Evolutionary conservation across 2,888 invertebrate genomes (phyloP), one percentile per base, ranked within the genome.

Genomic region (Morpho helenor): DNA sequence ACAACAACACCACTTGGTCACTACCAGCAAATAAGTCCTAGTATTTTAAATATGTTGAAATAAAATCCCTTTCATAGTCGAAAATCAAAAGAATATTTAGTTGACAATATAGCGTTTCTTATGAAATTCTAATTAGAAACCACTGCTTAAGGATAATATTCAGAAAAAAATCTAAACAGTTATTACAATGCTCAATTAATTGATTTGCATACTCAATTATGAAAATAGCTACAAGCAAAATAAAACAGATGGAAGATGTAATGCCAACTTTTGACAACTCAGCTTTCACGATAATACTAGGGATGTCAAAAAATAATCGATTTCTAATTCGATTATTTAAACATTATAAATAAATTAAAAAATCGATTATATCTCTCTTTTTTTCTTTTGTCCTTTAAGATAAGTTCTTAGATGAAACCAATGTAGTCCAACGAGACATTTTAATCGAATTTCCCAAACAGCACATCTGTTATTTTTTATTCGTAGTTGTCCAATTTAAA

Each of bases 211-310:
- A 58, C 55, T 39, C 59, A 61, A 62, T 64, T 68, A 71, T 73
- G 67, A 80, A 83, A 84, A 82, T 82, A 81, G 77, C 78, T 76
- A 76, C 73, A 64, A 70, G 67, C 72, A 73, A 77, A 81, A 77
- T 78, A 76, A 75, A 86, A 84, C 83, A 87, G 85, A 85, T 84
- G 84, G 85, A 80, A 71, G 70, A 71, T 72, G 23, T 54, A n/a
- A 76, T 82, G 87, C 84, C 87, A 87, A 86, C 80, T 82, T 83
- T 83, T 86, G 86, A 86, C 86, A 84, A 82, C 79, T 73, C 76
- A 73, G 68, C 74, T 68, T 43, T n/a, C 45, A 4, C 31, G 31
- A 31, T 31, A 31, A 31, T 31, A 31, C 31, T 31, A 31, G 31
- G 31, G 2, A 31, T 31, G 31, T 31, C 4, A 31, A 5, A 31